Base-by-base conservation (phyloP, 2,113 vertebrate genomes). In the Oncorhynchus gorbuscha region DNA sequence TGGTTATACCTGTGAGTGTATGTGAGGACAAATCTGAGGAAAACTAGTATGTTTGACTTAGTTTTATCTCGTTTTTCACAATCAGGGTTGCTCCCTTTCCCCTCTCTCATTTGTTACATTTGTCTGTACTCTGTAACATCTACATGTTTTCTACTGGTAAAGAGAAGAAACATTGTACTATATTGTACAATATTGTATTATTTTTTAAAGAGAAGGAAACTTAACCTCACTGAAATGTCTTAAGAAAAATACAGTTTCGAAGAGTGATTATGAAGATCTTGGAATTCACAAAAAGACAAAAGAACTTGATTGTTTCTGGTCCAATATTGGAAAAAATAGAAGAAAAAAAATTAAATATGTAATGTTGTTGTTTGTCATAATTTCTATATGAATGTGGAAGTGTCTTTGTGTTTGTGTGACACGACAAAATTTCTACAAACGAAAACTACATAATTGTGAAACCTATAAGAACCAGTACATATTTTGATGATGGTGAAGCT, bases 101-200 rank as follows among this genome's bases (percentile, higher is more conserved):
- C 12, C 30, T 71, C 18, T 67, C 59, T 69, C 73, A 73, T 81
- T 16, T 20, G 20, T 24, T 5, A 30, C 51, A 73, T 22, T 61
- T 74, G 65, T 74, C 71, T 22, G 39, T 39, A 75, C 62, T 58
- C 70, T 83, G 76, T 84, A 84, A 82, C 75, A 75, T 70, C 82
- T n/a, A 71, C 62, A 76, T 81, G 76, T 86, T 88, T 89, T 91
- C 81, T 86, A 89, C 86, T 81, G 79, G 82, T 70, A 70, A 82
- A 76, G 66, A 89, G 35, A 79, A 81, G 69, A 88, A 85, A 77
- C 48, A 74, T 45, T 11, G 39, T 45, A 67, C 11, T 24, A 14
- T 73, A 35, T 80, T 76, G 49, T 79, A 79, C 16, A 59, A 67
- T 79, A 78, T 32, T 32, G 30, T 32, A 32, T 14, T 66, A 28